phyloP scores from a whole-genome alignment of 1,140 invertebrate species.

The Acromyrmex echinatior region DNA sequence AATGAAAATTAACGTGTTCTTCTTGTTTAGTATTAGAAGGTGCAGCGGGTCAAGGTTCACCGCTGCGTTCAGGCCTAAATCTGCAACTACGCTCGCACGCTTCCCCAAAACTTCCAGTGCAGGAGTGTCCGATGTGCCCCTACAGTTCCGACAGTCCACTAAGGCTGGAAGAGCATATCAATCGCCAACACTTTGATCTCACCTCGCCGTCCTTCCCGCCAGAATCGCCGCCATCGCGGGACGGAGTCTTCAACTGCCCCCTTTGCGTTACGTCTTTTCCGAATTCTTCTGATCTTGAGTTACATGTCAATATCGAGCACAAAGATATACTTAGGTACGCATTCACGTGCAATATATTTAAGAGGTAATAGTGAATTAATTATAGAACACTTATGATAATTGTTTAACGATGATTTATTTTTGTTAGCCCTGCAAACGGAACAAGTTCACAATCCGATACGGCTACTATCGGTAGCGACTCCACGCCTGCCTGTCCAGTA shows the following conservation, averaged over 20 bases:
- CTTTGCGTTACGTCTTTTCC: conserved; percentile 91
- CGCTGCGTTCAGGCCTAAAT: conserved; percentile 87
- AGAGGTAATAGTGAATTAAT: not conserved
- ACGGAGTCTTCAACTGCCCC: conserved; percentile 89
- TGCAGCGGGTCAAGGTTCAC: conserved; percentile 86
- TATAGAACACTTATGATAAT: not conserved
- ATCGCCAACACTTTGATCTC: conserved; percentile 94
- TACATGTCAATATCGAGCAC: conserved; percentile 95
- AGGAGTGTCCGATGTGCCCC: conserved; percentile 93
- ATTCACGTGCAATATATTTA: not conserved
- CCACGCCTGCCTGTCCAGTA: conserved; percentile 86
- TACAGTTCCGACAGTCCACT: conserved; percentile 91
- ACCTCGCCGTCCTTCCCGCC: conserved; percentile 91
- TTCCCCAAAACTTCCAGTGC: conserved; percentile 83
- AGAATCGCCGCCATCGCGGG: conserved; percentile 83
- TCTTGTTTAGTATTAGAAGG: conserved; percentile 73
- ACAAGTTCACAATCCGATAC: conserved; percentile 78
- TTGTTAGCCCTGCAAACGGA: conserved; percentile 83
- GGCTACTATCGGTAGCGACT: conserved; percentile 79
- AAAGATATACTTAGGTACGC: conserved; percentile 89
- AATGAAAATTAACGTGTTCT: conserved; percentile 38
- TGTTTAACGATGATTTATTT: conserved; percentile 14
- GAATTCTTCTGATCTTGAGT: conserved; percentile 92
- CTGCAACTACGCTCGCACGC: conserved; percentile 84
- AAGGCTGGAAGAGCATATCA: conserved; percentile 94